These are phyloP conservation scores for Cairina moschata DNA, from an alignment of 2,113 vertebrate genomes.

Conservation along the genomic window DNA sequence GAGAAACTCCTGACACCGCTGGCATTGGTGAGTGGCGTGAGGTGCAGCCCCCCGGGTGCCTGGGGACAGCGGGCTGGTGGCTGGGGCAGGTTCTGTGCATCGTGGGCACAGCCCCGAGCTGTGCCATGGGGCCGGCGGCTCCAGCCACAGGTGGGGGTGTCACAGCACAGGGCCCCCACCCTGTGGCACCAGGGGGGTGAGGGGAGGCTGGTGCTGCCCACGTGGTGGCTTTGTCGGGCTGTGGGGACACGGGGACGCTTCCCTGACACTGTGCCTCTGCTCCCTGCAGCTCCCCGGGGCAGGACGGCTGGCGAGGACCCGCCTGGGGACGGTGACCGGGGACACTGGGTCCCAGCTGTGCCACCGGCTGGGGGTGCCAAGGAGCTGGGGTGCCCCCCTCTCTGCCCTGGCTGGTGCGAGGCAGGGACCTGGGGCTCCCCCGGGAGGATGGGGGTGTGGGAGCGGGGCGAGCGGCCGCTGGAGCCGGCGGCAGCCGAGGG, in stretches of 20 bases:
- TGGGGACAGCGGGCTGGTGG: not conserved
- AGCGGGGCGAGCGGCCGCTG: not conserved
- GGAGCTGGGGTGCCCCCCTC: not conserved
- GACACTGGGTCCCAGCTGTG: accelerated
- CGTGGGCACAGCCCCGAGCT: not conserved
- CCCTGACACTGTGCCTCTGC: too few species aligned
- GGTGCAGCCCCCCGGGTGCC: too few species aligned
- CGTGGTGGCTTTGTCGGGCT: not conserved
- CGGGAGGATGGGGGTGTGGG: too few species aligned
- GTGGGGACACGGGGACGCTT: not conserved
- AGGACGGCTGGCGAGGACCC: not conserved
- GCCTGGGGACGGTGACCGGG: too few species aligned
- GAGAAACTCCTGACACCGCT: not conserved
- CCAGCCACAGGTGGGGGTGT: not conserved
- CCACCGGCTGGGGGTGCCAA: not conserved
- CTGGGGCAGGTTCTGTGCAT: not conserved
- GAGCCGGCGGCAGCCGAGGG: too few species aligned
- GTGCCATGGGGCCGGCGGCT: not conserved
- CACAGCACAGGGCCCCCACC: too few species aligned
- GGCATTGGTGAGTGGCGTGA: not conserved
- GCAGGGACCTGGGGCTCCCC: not conserved
- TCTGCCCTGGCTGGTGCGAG: not conserved
- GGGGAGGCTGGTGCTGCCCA: too few species aligned
- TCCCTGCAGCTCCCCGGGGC: not conserved
- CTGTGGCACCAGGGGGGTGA: not conserved